Percentiles rank a stretch among this genome's conserved stretches.
Conservation (phyloP, 2,888 invertebrate species). For the Tridacna crocea region DNA sequence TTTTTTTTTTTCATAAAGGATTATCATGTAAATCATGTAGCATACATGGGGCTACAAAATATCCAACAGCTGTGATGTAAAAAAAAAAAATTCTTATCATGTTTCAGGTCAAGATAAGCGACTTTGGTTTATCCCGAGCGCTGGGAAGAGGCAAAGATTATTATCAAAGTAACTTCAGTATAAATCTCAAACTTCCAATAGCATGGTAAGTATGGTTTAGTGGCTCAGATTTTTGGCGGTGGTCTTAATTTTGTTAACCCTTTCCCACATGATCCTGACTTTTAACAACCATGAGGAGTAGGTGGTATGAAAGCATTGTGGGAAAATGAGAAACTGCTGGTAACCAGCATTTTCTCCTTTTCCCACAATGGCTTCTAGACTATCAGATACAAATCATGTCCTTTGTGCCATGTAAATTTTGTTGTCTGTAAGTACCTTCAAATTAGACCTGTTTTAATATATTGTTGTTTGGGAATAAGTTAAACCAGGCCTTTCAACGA, state of each 20-base stretch:
- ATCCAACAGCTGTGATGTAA: too few species aligned
- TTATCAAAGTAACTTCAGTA: constrained; percentile 99
- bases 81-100: background rate
- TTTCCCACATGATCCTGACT: background rate
- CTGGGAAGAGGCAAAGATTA: constrained; percentile 99
- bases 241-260: background rate
- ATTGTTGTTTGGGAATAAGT: too few species aligned
- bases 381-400: too few species aligned
- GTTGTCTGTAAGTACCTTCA: too few species aligned
- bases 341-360: constrained; percentile 3
- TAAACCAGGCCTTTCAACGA: too few species aligned
- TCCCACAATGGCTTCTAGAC: too few species aligned
- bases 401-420: too few species aligned
- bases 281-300: background rate
- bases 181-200: constrained; percentile 97
- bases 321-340: constrained; percentile 1
- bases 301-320: background rate
- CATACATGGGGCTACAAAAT: too few species aligned
- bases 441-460: too few species aligned
- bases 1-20: too few species aligned
- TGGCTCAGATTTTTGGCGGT: background rate
- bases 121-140: constrained; percentile 97
- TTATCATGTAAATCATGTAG: too few species aligned
- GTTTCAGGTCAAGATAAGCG: constrained; percentile 94
- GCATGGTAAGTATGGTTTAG: constrained; percentile 90